Evolutionary conservation across 2,888 invertebrate genomes (phyloP).

Genomic region (Lasioglossum pauxillum): DNA sequence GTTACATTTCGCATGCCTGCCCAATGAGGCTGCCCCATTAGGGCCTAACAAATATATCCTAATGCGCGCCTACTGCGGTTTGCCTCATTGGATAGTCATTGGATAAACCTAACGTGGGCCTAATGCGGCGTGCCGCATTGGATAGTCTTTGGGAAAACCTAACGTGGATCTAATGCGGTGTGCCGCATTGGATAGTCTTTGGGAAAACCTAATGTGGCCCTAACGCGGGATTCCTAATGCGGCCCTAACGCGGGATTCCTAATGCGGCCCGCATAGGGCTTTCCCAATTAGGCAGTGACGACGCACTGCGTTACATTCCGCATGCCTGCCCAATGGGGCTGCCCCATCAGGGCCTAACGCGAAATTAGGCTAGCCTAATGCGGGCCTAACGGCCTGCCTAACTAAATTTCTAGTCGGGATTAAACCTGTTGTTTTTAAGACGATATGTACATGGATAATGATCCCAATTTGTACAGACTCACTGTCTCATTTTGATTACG

Average conservation of each 20-base stretch:
- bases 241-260: too few relatives aligned
- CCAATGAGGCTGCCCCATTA: neutral
- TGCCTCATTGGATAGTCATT: neutral
- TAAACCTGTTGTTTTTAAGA: neutral
- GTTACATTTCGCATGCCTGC: neutral
- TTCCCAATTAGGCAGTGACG: neutral
- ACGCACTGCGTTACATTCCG: neutral
- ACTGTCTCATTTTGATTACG: neutral
- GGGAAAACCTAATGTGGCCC: neutral
- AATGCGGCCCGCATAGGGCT: neutral
- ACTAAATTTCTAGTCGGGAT: neutral
- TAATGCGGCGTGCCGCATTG: neutral
- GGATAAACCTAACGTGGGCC: neutral
- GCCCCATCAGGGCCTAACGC: neutral
- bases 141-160: neutral
- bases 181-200: neutral
- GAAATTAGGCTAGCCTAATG: neutral
- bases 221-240: too few relatives aligned
- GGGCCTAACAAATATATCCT: neutral
- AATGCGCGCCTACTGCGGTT: neutral
- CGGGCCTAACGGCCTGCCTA: neutral
- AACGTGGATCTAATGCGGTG: conserved; percentile 2
- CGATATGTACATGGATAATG: neutral
- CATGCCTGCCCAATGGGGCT: neutral
- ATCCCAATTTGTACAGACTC: neutral